Percentiles rank a stretch among this genome's conserved stretches.
Evolutionary conservation across 2,888 invertebrate species (phyloP).

Genomic region (Aquatica leii): DNA sequence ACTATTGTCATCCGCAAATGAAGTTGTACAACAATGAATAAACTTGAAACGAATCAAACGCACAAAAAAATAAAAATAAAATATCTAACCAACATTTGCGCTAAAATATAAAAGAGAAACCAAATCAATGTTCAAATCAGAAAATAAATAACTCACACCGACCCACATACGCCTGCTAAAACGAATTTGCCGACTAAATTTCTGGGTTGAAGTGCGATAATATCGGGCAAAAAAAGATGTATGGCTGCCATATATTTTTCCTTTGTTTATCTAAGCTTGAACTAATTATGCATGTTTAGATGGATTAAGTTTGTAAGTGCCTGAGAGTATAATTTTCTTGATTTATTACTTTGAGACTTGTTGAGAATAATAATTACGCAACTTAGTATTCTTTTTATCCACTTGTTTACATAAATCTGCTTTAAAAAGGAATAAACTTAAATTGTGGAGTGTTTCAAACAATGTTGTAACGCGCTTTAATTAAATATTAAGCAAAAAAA

Average conservation of each 20-base stretch:
- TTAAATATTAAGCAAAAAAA: too few species aligned
- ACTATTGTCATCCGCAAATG: too few species aligned
- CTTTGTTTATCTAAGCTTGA: constrained; percentile 33
- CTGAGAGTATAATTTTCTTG: constrained; percentile 30
- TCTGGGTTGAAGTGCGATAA: constrained; percentile 30
- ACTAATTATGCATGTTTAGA: constrained; percentile 35
- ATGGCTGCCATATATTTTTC: constrained; percentile 35
- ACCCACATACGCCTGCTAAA: constrained; percentile 21
- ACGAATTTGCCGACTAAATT: constrained; percentile 28
- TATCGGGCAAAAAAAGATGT: constrained; percentile 32
- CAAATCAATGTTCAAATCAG: constrained; percentile 23
- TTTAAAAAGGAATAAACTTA: background rate
- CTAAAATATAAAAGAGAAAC: constrained; percentile 2
- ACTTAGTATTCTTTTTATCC: constrained; percentile 11
- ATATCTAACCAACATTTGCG: background rate
- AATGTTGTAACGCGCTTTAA: too few species aligned
- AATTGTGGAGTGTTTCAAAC: background rate
- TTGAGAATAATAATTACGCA: constrained; percentile 16
- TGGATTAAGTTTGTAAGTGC: constrained; percentile 30
- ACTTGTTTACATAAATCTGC: constrained; percentile 9
- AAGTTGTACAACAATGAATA: too few species aligned
- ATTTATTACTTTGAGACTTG: constrained; percentile 22
- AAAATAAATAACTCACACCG: constrained; percentile 22
- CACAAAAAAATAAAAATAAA: background rate
- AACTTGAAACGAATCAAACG: too few species aligned